Evolutionary conservation across 2,113 vertebrate species (phyloP), one percentile per base, ranked within the genome.

Genomic region (Passer domesticus): DNA sequence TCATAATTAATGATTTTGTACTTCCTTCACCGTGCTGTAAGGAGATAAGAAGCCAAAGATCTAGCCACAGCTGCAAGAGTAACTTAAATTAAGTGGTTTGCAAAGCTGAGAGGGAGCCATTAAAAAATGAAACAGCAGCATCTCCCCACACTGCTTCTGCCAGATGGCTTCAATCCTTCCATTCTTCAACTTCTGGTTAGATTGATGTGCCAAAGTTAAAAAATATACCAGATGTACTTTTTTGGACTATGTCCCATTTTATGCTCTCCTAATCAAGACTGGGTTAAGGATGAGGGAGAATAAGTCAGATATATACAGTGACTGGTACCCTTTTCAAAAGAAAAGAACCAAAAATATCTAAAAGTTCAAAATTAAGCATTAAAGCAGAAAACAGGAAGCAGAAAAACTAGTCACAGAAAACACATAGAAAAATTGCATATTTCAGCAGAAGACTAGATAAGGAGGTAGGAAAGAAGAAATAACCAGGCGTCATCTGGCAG

Each of bases 171-270:
- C 46, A 94, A 13, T 86, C 58, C 27, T 92, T 93, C 73, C 7
- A 1, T 90, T 96, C 72, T 87, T 92, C 85, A 93, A 86, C 88
- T 94, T 82, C 67, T 88, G 58, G 78, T 85, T 4, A 10, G 47
- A 72, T 68, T 62, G 28, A 7, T 62, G n/a, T 83, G 85, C 55
- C 88, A 96, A 95, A 92, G 80, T 47, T 76, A 35, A 90, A 94
- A 95, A 95, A 86, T 76, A 88, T 74, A 80, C 59, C 88, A 93
- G 92, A 95, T 83, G 75, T 49, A 43, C 25, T 76, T 80, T 83
- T 92, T 91, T 86, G 84, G 67, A 83, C 28, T 25, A 25, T 23
- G 9, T 83, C 90, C 67, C 31, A 49, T 60, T 92, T 77, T 79
- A 55, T 68, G 6, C 72, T 83, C 70, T 80, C 30, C n/a, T 72